phyloP scores from a whole-genome alignment of 2,888 invertebrate genomes.

The Drosophila aldrichi region DNA sequence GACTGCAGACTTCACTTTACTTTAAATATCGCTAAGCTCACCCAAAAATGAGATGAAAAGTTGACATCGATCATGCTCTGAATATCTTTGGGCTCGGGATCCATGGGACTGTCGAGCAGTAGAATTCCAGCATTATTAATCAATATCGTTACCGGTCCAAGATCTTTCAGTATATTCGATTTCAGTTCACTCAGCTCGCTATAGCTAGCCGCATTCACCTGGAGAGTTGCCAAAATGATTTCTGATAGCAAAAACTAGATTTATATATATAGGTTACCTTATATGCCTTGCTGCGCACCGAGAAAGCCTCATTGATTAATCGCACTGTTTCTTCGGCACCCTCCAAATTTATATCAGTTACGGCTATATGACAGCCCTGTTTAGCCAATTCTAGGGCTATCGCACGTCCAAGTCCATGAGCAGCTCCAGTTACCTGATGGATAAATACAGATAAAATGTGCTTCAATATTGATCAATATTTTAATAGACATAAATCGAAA shows the following conservation, averaged over 20 bases:
- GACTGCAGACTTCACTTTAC: too few species aligned
- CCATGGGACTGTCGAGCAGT: slow-evolving; percentile 42
- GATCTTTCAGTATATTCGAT: slow-evolving; percentile 64
- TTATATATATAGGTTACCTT: slow-evolving; percentile 45
- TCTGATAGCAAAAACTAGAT: too few species aligned
- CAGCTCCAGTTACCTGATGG: slow-evolving; percentile 84
- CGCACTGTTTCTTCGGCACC: slow-evolving; percentile 70
- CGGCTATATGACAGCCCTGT: slow-evolving; percentile 81
- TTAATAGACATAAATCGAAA: background rate
- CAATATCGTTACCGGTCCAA: slow-evolving; percentile 84
- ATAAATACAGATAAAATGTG: background rate
- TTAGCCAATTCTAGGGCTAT: slow-evolving; percentile 81
- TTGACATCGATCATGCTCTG: slow-evolving; percentile 84
- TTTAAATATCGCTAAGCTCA: slow-evolving; percentile 47
- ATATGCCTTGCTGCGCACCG: slow-evolving; percentile 75
- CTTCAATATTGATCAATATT: background rate
- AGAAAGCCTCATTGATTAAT: slow-evolving; percentile 52
- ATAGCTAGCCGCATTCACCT: slow-evolving; percentile 74
- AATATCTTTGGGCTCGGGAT: slow-evolving; percentile 77
- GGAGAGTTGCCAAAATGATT: background rate
- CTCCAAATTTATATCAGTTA: slow-evolving; percentile 75
- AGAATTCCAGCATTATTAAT: slow-evolving; percentile 85
- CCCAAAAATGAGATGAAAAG: slow-evolving; percentile 84
- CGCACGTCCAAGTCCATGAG: slow-evolving; percentile 84
- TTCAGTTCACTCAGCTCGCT: slow-evolving; percentile 64